Evolutionary conservation across 2,888 invertebrate species (phyloP), one percentile per base, ranked within the genome.

Genomic region (Siphonodentalium dalli): DNA sequence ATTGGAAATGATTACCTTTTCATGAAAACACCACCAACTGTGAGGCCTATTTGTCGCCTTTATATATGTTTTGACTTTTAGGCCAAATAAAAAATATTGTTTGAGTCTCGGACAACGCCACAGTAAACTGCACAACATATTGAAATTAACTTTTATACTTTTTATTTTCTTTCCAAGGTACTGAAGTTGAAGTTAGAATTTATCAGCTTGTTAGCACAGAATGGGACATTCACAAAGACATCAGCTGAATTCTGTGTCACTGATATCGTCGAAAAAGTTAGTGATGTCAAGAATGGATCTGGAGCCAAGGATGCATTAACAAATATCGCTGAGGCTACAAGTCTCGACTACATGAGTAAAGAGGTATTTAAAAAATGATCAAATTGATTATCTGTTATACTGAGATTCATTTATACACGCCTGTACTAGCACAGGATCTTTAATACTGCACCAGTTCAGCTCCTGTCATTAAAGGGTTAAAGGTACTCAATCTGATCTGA

Each of bases 261-360:
- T 72, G 94, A 93, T 66, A 85, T 94, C 20, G 88, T 90, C 0
- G 91, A 92, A 37, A 92, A 93, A 75, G 84, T 94, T 2, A 92
- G 90, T 0, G 94, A 95, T 77, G 83, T 88, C 0, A 92, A 93
- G 65, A 93, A 91, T 79, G 86, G 88, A 0, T 65, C 85, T 2
- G 82, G 86, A 0, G 89, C 90, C 0, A 87, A 86, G 0, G 89
- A 89, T 61, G 87, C 90, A 0, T 84, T 93, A 3, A 86, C 87
- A 1, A 86, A 88, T 0, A 87, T 94, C 23, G 88, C 93, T 0
- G 93, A 92, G 71, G 88, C 89, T 0, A 88, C 88, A 4, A 88
- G 87, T 26, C 82, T 94, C 9, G 90, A 91, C 48, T 87, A 88
- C 61, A 87, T 93, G 0, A 86, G 90, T 1, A 86, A 86, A 28